phyloP scores from a whole-genome alignment of 2,113 vertebrate species.

The Heptranchias perlo region DNA sequence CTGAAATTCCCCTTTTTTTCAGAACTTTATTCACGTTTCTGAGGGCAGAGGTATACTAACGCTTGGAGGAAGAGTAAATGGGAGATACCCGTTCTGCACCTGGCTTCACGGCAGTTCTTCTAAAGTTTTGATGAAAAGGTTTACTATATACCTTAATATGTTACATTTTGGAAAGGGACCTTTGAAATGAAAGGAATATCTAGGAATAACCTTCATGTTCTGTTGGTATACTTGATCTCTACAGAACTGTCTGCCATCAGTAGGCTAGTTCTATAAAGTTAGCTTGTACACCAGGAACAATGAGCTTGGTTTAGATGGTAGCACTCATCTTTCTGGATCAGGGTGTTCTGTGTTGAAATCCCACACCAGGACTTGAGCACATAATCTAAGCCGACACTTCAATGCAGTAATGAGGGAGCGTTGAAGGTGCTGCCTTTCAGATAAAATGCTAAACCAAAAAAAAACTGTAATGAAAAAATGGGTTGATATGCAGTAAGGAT shows the following conservation, averaged over 20 bases:
- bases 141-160: too few relatives aligned
- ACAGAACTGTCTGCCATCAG: background rate
- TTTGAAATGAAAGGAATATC: too few relatives aligned
- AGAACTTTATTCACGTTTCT: too few relatives aligned
- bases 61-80: too few relatives aligned
- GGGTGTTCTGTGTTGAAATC: background rate
- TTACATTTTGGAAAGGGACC: too few relatives aligned
- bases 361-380: background rate
- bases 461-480: background rate
- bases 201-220: background rate
- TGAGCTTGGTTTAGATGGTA: background rate
- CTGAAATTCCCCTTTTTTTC: too few relatives aligned
- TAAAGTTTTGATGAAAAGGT: too few relatives aligned
- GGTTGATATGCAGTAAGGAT: background rate
- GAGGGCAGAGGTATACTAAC: too few relatives aligned
- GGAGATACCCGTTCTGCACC: too few relatives aligned
- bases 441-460: background rate
- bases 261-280: background rate
- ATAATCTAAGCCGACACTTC: background rate
- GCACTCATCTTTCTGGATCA: background rate
- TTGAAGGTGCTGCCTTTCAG: background rate
- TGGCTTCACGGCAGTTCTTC: too few relatives aligned
- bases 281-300: background rate
- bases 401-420: background rate
- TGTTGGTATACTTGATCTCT: background rate